These are phyloP conservation scores for Tipula lateralis DNA, from an alignment of 2,888 invertebrate species.

Conservation along the genomic window DNA sequence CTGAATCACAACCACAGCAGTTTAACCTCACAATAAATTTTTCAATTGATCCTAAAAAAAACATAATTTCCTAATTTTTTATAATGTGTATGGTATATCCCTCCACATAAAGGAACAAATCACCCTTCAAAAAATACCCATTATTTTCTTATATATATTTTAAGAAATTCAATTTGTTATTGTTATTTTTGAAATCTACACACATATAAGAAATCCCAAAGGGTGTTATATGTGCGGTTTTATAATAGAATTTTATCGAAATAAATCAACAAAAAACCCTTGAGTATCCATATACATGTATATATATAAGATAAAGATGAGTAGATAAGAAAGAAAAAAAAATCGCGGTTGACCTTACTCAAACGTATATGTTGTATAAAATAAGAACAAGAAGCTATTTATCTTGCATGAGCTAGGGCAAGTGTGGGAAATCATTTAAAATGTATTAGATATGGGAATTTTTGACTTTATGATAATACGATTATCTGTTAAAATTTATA, in stretches of 20 bases:
- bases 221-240: conserved; percentile 29
- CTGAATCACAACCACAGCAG: neutral
- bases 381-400: neutral
- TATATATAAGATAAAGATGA: neutral
- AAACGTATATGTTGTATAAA: neutral
- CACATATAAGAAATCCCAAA: conserved; percentile 25
- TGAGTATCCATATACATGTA: neutral
- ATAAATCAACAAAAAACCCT: conserved; percentile 29
- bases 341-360: conserved; percentile 29
- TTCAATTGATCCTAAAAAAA: conserved; percentile 24
- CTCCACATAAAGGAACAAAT: neutral
- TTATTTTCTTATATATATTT: neutral
- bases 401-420: neutral
- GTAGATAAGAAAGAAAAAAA: neutral
- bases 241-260: conserved; percentile 29
- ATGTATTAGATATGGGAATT: neutral
- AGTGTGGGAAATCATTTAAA: neutral
- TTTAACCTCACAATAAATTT: conserved; percentile 14
- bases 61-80: neutral
- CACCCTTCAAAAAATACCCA: neutral
- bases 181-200: neutral
- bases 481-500: neutral
- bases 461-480: neutral
- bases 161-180: conserved; percentile 28
- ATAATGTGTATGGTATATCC: neutral